Percentiles rank a stretch among this genome's conserved stretches.
Conservation (phyloP, 2,113 vertebrate species). For the Solea solea region DNA sequence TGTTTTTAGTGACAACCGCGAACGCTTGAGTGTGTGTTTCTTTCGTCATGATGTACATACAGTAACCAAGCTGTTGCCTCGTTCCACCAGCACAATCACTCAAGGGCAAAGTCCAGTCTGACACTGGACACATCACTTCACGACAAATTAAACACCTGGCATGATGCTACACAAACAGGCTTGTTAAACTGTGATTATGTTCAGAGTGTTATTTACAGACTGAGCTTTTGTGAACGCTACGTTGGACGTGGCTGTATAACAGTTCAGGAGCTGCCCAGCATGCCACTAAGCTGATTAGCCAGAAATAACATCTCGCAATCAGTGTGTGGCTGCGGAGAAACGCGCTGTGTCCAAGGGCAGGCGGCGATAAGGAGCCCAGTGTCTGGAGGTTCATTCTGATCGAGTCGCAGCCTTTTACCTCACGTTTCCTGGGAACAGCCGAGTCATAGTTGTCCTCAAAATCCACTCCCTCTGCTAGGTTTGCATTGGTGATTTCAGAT, state of each 20-base stretch:
- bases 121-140: not conserved
- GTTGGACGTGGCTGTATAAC: conserved; percentile 12
- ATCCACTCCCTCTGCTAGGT: conserved; percentile 62
- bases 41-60: not conserved
- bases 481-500: conserved; percentile 72
- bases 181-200: conserved; percentile 14
- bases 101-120: conserved; percentile 25
- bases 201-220: conserved; percentile 44
- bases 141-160: not conserved
- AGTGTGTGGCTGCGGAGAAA: conserved; percentile 17
- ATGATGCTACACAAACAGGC: conserved; percentile 13
- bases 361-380: conserved; percentile 24
- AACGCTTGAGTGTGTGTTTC: not conserved
- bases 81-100: conserved; percentile 14
- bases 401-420: conserved; percentile 80
- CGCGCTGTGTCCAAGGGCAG: conserved; percentile 40
- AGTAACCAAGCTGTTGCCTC: conserved; percentile 8
- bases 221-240: conserved; percentile 13
- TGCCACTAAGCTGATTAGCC: conserved; percentile 75
- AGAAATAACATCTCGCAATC: conserved; percentile 63
- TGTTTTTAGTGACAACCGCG: not conserved
- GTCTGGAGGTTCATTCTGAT: conserved; percentile 9
- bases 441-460: conserved; percentile 69
- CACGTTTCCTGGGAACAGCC: conserved; percentile 74
- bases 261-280: conserved; percentile 46